Conservation (phyloP, 2,797 vertebrate genomes). For the Crenuchus spilurus region DNA sequence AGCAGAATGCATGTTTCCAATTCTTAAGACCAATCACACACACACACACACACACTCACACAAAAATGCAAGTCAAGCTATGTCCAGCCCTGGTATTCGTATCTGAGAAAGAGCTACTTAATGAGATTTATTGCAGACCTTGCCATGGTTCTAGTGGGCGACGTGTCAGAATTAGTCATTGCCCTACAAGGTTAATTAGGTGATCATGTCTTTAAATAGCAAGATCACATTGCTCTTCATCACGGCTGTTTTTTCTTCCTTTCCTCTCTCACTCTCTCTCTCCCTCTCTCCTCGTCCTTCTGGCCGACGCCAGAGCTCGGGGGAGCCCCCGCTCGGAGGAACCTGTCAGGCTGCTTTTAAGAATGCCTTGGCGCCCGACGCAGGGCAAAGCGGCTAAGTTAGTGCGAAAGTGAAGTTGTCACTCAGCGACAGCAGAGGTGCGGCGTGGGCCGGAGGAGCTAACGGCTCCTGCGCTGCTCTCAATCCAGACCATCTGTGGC, state of each 20-base stretch:
- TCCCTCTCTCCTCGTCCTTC: constrained; percentile 17
- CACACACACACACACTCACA: constrained; percentile 47
- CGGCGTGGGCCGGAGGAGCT: constrained; percentile 77
- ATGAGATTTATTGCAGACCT: constrained; percentile 73
- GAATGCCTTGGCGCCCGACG: constrained; percentile 62
- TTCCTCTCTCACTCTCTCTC: background rate
- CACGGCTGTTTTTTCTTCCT: constrained; percentile 34
- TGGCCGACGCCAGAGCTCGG: constrained; percentile 56
- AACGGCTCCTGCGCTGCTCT: constrained; percentile 87
- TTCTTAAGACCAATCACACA: constrained; percentile 43
- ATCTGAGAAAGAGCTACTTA: constrained; percentile 68
- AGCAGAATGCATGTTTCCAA: constrained; percentile 60
- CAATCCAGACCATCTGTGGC: constrained; percentile 99
- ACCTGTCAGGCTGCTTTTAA: constrained; percentile 55
- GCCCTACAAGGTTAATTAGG: constrained; percentile 82
- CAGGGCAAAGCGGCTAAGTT: constrained; percentile 71
- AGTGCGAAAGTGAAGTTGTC: constrained; percentile 81
- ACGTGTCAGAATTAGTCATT: constrained; percentile 71
- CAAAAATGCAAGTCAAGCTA: constrained; percentile 51
- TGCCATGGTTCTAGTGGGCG: constrained; percentile 62
- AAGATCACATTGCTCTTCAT: constrained; percentile 69
- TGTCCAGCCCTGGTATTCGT: constrained; percentile 47
- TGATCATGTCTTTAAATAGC: constrained; percentile 82
- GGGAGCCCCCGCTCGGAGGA: constrained; percentile 46
- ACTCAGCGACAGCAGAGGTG: constrained; percentile 85